A percentile compares a stretch with the other conserved stretches of the same genome.
Evolutionary conservation across 2,113 vertebrate genomes (phyloP).

Genomic region (Xiphophorus hellerii): DNA sequence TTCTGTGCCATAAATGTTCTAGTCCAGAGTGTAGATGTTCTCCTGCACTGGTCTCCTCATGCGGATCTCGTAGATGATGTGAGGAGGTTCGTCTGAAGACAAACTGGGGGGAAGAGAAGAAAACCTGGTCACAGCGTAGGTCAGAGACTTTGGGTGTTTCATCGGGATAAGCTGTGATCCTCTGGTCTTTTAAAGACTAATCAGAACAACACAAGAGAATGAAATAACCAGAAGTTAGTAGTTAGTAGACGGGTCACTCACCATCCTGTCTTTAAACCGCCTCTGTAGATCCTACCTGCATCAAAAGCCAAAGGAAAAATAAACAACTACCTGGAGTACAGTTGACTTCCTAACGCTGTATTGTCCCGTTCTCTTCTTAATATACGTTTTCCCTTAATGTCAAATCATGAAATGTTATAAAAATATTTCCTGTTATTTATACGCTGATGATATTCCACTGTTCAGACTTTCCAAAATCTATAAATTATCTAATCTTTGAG

Average conservation of each 20-base stretch:
- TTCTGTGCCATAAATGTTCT: not conserved
- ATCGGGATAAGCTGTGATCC: too few species aligned
- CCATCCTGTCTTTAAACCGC: constrained; percentile 67
- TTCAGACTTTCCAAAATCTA: too few species aligned
- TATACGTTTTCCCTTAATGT: too few species aligned
- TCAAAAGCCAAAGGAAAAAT: not conserved
- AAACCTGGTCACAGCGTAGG: not conserved
- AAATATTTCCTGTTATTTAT: too few species aligned
- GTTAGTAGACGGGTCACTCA: constrained; percentile 50
- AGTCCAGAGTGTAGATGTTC: constrained; percentile 81
- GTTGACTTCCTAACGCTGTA: too few species aligned
- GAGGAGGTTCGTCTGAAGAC: constrained; percentile 76
- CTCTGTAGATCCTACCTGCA: constrained; percentile 59
- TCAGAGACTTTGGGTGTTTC: not conserved
- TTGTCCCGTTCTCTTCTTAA: too few species aligned
- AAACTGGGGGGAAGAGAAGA: constrained; percentile 52
- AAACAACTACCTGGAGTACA: not conserved
- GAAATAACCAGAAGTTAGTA: not conserved
- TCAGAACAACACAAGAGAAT: not conserved
- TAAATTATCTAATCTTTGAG: too few species aligned
- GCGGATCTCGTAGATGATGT: constrained; percentile 82
- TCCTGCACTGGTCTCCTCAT: constrained; percentile 77
- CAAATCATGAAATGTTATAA: too few species aligned
- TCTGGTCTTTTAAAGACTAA: not conserved
- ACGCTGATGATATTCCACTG: too few species aligned